Evolutionary conservation across 2,113 vertebrate genomes (phyloP).

Genomic region (Pterophyllum scalare): DNA sequence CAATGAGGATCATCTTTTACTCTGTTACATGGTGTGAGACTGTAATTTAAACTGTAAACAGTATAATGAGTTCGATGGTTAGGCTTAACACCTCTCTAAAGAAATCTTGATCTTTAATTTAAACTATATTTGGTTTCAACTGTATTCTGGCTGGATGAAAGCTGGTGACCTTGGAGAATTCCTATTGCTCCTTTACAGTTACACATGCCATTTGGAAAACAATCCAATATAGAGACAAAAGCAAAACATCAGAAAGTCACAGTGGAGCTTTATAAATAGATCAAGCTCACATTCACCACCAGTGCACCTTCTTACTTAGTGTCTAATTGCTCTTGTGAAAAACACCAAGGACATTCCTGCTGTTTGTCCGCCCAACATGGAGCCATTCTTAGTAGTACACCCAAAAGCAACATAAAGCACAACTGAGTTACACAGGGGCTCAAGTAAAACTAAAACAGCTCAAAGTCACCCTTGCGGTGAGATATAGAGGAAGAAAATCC

Average conservation of each 20-base stretch:
- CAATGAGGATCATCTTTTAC: neutral
- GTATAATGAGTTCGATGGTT: neutral
- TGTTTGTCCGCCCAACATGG: slow-evolving; percentile 4
- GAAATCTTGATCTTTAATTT: neutral
- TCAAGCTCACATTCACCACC: slow-evolving; percentile 22
- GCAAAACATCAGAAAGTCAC: neutral
- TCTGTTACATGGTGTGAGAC: neutral
- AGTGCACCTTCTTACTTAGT: slow-evolving; percentile 16
- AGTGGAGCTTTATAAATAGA: slow-evolving; percentile 31
- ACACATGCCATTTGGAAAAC: neutral
- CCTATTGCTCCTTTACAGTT: slow-evolving; percentile 4
- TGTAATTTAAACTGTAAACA: neutral
- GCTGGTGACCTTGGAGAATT: slow-evolving; percentile 12
- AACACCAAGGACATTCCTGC: slow-evolving; percentile 31
- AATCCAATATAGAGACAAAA: neutral
- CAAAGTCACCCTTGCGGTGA: slow-evolving; percentile 41
- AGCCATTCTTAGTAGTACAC: neutral
- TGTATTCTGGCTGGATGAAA: neutral
- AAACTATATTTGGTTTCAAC: neutral
- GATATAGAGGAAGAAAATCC: slow-evolving; percentile 31
- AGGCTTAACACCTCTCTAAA: neutral
- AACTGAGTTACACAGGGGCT: slow-evolving; percentile 32
- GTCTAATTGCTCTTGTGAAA: slow-evolving; percentile 26
- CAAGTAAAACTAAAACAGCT: slow-evolving; percentile 19
- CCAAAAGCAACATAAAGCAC: neutral